Conservation (phyloP, 1,140 invertebrate species). For the Nasonia giraulti region DNA sequence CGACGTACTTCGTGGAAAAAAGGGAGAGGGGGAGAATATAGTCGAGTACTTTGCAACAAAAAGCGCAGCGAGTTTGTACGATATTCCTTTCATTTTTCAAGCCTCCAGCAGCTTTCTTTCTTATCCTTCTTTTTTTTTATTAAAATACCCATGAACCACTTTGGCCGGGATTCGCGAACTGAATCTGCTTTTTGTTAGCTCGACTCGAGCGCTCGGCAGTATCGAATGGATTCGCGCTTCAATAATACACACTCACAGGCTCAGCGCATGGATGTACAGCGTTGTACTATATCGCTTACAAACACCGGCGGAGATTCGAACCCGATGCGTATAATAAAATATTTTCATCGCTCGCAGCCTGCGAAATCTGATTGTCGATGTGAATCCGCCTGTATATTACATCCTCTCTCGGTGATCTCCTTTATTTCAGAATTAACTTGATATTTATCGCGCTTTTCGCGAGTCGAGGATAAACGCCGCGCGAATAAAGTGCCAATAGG, state of each 20-base stretch:
- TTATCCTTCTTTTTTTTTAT: neutral
- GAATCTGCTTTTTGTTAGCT: neutral
- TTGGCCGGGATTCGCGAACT: neutral
- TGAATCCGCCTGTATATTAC: neutral
- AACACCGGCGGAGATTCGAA: neutral
- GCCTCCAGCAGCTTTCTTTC: neutral
- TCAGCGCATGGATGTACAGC: neutral
- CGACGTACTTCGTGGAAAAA: neutral
- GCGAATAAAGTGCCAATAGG: no score
- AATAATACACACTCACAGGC: neutral
- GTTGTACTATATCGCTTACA: neutral
- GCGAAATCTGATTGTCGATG: neutral
- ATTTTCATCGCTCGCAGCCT: neutral
- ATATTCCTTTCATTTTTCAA: slow-evolving; percentile 32
- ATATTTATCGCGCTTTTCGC: neutral
- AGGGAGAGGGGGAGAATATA: neutral
- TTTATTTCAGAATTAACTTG: neutral
- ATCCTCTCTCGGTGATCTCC: neutral
- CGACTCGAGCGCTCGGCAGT: neutral
- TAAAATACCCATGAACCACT: slow-evolving; percentile 1
- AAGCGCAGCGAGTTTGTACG: slow-evolving; percentile 50
- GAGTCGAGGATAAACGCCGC: neutral
- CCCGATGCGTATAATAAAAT: neutral
- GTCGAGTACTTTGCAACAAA: slow-evolving; percentile 53
- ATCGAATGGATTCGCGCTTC: slow-evolving; percentile 3